A percentile compares a stretch with the other conserved stretches of the same genome.
Evolutionary conservation across 2,888 invertebrate species (phyloP).

Genomic region (Drosophila rellima): DNA sequence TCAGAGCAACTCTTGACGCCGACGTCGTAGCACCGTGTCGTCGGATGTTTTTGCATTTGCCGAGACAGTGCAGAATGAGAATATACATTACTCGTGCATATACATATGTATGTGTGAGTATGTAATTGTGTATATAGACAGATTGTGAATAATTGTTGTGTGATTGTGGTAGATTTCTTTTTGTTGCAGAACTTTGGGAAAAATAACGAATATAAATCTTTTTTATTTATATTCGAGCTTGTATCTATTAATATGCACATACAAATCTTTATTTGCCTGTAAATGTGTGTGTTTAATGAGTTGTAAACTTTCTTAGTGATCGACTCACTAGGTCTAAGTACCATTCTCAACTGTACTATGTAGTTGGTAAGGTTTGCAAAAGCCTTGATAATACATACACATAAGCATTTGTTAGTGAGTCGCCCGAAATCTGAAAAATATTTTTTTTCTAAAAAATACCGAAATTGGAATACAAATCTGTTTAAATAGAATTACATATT

Average conservation of each 20-base stretch:
- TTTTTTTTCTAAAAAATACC: neutral
- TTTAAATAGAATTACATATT: neutral
- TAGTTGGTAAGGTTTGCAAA: too few relatives aligned
- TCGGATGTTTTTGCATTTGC: constrained; percentile 47
- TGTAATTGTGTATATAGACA: constrained; percentile 12
- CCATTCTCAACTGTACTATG: constrained; percentile 17
- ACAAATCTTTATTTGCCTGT: neutral
- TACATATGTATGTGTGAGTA: constrained; percentile 4
- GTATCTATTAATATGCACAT: too few relatives aligned
- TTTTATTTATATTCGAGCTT: too few relatives aligned
- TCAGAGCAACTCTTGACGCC: constrained; percentile 28
- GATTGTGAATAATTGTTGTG: constrained; percentile 14
- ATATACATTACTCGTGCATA: constrained; percentile 11
- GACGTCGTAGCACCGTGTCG: constrained; percentile 35
- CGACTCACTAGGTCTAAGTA: neutral
- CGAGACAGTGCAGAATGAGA: constrained; percentile 22
- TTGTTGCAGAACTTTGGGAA: constrained; percentile 22
- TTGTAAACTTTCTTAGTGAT: constrained; percentile 8
- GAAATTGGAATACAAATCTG: neutral
- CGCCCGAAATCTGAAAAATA: neutral
- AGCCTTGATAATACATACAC: too few relatives aligned
- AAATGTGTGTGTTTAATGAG: constrained; percentile 11
- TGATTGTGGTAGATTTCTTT: constrained; percentile 22
- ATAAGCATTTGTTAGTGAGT: neutral
- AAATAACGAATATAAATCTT: constrained; percentile 4